Evolutionary conservation across 2,113 vertebrate species (phyloP).

Genomic region (Dasyurus viverrinus): DNA sequence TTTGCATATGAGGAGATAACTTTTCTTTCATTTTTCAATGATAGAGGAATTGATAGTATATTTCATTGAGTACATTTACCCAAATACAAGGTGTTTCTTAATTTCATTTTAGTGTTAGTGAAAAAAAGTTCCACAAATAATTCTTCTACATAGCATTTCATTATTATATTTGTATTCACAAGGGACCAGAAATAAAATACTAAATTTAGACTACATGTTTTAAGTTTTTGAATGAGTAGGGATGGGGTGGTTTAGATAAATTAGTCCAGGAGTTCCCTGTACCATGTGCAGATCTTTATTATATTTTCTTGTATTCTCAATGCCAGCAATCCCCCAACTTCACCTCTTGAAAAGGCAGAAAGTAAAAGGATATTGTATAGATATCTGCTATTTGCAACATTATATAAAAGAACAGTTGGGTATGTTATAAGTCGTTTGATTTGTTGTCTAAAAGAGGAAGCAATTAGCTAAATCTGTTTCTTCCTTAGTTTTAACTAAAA

Average conservation of each 20-base stretch:
- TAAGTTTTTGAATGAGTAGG: constrained; percentile 16
- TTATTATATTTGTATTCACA: constrained; percentile 28
- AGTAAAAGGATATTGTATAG: constrained; percentile 21
- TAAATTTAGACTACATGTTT: not conserved
- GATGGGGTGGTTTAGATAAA: not conserved
- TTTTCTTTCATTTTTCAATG: constrained; percentile 41
- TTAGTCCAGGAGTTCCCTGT: not conserved
- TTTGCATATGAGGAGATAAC: not conserved
- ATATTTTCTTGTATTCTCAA: not conserved
- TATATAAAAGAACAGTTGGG: not conserved
- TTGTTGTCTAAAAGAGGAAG: constrained; percentile 58
- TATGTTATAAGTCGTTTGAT: constrained; percentile 54
- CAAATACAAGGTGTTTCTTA: not conserved
- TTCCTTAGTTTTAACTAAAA: constrained; percentile 50
- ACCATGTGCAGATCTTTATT: not conserved
- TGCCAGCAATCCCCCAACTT: not conserved
- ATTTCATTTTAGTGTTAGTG: constrained; percentile 15
- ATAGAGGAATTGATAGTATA: constrained; percentile 31
- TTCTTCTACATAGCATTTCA: not conserved
- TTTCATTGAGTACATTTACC: constrained; percentile 7
- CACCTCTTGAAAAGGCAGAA: not conserved
- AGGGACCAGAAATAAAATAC: not conserved
- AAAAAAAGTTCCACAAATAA: not conserved
- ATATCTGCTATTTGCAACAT: constrained; percentile 17
- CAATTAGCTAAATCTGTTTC: constrained; percentile 26